phyloP scores from a whole-genome alignment of 2,888 invertebrate species.

The Scaptodrosophila latifasciaeformis region DNA sequence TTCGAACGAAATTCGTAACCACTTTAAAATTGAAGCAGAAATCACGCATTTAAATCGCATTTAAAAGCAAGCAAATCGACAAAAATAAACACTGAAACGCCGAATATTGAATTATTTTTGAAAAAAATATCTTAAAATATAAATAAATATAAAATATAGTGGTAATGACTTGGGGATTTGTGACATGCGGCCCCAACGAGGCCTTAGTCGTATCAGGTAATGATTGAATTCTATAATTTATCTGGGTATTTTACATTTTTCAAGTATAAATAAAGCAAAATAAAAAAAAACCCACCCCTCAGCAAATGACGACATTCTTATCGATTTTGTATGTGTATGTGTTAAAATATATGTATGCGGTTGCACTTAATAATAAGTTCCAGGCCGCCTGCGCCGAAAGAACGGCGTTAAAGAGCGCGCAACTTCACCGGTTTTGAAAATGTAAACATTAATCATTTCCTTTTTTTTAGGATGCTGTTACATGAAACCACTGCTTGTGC shows the following conservation, averaged over 20 bases:
- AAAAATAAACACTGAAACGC: too few species aligned
- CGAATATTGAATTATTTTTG: too few species aligned
- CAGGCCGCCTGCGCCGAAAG: conserved; percentile 36
- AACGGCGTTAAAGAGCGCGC: conserved; percentile 38
- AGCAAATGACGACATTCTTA: conserved; percentile 61
- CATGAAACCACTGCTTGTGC: conserved; percentile 92
- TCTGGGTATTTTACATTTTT: neutral
- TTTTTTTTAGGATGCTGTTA: conserved; percentile 90
- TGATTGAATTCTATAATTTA: conserved; percentile 13
- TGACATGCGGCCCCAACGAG: conserved; percentile 96
- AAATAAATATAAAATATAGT: too few species aligned
- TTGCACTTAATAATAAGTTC: conserved; percentile 24
- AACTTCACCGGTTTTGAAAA: conserved; percentile 13
- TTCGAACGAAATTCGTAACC: too few species aligned
- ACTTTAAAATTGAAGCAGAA: too few species aligned
- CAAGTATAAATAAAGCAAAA: conserved; percentile 4
- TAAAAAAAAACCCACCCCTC: conserved; percentile 36
- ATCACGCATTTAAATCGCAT: too few species aligned
- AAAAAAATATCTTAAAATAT: too few species aligned
- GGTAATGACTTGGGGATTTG: conserved; percentile 89
- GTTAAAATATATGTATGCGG: conserved; percentile 23
- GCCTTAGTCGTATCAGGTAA: conserved; percentile 95
- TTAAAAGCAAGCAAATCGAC: too few species aligned
- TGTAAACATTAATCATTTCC: conserved; percentile 26
- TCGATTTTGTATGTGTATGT: conserved; percentile 57